phyloP scores from a whole-genome alignment of 2,888 invertebrate species.

The Dolichomitus sp. region DNA sequence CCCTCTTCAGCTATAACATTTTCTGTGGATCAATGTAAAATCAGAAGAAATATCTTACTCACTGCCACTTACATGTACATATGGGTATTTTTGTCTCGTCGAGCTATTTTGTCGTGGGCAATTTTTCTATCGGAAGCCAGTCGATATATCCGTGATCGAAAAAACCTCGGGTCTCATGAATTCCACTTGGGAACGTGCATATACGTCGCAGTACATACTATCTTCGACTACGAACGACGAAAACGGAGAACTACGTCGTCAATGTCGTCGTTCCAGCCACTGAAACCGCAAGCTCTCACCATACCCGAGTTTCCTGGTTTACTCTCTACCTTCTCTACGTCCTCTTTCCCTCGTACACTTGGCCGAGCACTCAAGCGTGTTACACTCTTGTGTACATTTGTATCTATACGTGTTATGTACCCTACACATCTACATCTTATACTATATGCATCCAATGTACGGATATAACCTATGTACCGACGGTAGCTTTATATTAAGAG shows the following conservation, averaged over 20 bases:
- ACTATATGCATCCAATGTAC: not conserved
- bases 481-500: conserved; percentile 23
- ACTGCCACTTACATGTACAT: not conserved
- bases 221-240: conserved; percentile 18
- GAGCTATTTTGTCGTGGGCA: conserved; percentile 22
- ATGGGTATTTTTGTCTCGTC: conserved; percentile 22
- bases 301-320: conserved; percentile 44
- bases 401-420: conserved; percentile 38
- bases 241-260: conserved; percentile 40
- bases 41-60: conserved; percentile 26
- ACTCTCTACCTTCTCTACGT: conserved; percentile 43
- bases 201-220: conserved; percentile 27
- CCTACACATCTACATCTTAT: conserved; percentile 3
- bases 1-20: conserved; percentile 3
- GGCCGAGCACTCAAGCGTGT: conserved; percentile 29
- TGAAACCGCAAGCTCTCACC: conserved; percentile 54
- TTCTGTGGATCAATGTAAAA: conserved; percentile 35
- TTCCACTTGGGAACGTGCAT: conserved; percentile 37
- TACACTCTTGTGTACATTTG: conserved; percentile 39
- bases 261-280: conserved; percentile 40
- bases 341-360: conserved; percentile 27
- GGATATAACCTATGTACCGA: conserved; percentile 7
- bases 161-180: conserved; percentile 39
- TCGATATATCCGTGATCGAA: conserved; percentile 57
- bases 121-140: conserved; percentile 57